Evolutionary conservation across 2,113 vertebrate genomes (phyloP).

Genomic region (Haemorhous mexicanus): DNA sequence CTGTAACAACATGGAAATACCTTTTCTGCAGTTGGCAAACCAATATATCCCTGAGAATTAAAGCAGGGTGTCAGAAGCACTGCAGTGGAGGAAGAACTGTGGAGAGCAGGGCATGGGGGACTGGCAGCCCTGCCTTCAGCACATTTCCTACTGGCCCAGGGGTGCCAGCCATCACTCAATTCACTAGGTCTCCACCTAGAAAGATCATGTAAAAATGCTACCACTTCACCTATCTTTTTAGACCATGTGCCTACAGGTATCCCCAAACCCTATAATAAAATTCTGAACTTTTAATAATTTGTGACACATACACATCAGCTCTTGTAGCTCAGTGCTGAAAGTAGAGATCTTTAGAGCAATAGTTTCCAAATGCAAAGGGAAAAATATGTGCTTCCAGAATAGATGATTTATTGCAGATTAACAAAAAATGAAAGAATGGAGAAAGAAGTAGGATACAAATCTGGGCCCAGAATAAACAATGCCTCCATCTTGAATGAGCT

Average conservation of each 20-base stretch:
- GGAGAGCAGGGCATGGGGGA: not conserved
- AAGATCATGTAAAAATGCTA: not conserved
- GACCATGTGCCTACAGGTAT: not conserved
- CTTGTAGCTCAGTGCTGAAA: not conserved
- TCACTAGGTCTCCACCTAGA: not conserved
- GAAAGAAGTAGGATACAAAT: not conserved
- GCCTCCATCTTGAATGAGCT: not conserved
- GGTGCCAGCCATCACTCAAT: not conserved
- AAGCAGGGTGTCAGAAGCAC: not conserved
- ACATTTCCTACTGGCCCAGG: not conserved
- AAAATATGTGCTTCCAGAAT: not conserved
- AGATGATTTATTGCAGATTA: not conserved
- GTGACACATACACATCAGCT: not conserved
- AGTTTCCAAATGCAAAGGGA: not conserved
- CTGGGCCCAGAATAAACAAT: not conserved
- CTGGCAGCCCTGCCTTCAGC: not conserved
- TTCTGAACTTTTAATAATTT: not conserved
- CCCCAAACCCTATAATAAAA: not conserved
- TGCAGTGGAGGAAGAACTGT: not conserved
- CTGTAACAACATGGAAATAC: not conserved
- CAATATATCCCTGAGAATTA: not conserved
- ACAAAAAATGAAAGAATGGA: not conserved
- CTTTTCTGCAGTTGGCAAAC: not conserved
- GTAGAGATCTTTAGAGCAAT: not conserved
- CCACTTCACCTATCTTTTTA: not conserved